Evolutionary conservation across 1,140 invertebrate species (phyloP).

Genomic region (Eubasilissa regina): DNA sequence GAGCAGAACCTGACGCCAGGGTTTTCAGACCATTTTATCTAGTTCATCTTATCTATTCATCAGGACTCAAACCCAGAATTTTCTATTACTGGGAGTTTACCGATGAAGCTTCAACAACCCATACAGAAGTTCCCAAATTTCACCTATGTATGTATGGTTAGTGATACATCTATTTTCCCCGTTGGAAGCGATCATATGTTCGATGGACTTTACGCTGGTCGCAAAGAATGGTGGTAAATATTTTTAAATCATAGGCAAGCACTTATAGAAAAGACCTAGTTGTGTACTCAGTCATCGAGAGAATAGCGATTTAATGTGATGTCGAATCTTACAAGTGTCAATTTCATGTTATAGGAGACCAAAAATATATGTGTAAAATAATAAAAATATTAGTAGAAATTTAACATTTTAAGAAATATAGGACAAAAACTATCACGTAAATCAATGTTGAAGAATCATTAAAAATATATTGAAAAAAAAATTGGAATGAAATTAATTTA

Average conservation of each 20-base stretch:
- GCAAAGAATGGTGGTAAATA: constrained; percentile 10
- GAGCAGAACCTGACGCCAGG: too few relatives aligned
- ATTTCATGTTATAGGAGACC: constrained; percentile 60
- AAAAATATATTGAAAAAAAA: constrained; percentile 3
- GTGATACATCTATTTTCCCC: too few relatives aligned
- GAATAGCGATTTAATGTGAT: constrained; percentile 57
- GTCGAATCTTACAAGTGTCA: constrained; percentile 60
- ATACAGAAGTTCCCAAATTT: too few relatives aligned
- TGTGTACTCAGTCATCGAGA: constrained; percentile 13
- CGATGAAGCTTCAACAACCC: too few relatives aligned
- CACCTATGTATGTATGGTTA: too few relatives aligned
- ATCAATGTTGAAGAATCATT: not conserved
- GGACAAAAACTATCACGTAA: not conserved
- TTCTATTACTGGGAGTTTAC: too few relatives aligned
- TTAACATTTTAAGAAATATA: constrained; percentile 13
- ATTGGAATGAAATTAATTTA: not conserved
- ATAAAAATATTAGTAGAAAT: constrained; percentile 16
- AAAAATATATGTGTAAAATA: constrained; percentile 45
- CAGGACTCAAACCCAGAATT: too few relatives aligned
- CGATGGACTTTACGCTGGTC: too few relatives aligned
- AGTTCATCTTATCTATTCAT: too few relatives aligned
- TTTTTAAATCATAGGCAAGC: constrained; percentile 22
- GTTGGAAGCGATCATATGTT: too few relatives aligned
- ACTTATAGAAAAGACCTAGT: constrained; percentile 37
- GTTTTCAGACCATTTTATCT: too few relatives aligned